These are phyloP conservation scores for Mercenaria mercenaria DNA, from an alignment of 1,140 invertebrate species.

Conservation along the genomic window DNA sequence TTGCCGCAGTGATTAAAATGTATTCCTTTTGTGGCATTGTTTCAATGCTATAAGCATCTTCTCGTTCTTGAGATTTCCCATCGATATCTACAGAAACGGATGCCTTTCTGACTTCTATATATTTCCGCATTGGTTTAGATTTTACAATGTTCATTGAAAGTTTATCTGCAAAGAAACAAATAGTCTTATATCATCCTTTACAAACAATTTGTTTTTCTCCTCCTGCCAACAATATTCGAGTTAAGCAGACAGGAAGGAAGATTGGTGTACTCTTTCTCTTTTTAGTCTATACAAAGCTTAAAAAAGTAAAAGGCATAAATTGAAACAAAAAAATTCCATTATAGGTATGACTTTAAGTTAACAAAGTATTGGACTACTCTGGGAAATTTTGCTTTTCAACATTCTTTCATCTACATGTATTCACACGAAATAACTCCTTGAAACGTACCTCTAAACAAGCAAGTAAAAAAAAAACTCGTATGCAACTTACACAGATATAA, in stretches of 20 bases:
- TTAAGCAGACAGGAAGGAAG: neutral
- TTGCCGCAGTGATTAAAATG: slow-evolving; percentile 69
- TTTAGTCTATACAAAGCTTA: no score
- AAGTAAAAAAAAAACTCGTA: no score
- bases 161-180: slow-evolving; percentile 31
- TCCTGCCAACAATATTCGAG: neutral
- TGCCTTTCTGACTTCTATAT: slow-evolving; percentile 14
- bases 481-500: no score
- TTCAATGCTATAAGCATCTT: slow-evolving; percentile 69
- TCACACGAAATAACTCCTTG: no score
- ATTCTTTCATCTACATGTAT: no score
- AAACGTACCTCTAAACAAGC: no score
- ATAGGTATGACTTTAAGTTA: no score
- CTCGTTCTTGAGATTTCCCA: neutral
- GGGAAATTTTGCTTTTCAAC: no score
- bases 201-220: neutral
- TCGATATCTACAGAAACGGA: neutral
- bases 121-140: neutral
- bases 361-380: no score
- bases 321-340: no score
- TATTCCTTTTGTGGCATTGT: slow-evolving; percentile 31
- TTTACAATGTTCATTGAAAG: slow-evolving; percentile 29
- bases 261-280: no score
- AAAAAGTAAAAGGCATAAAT: no score
- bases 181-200: neutral